Evolutionary conservation across 35 echinoderm and acorn worm species (phyloP).

Genomic region (Apostichopus japonicus): DNA sequence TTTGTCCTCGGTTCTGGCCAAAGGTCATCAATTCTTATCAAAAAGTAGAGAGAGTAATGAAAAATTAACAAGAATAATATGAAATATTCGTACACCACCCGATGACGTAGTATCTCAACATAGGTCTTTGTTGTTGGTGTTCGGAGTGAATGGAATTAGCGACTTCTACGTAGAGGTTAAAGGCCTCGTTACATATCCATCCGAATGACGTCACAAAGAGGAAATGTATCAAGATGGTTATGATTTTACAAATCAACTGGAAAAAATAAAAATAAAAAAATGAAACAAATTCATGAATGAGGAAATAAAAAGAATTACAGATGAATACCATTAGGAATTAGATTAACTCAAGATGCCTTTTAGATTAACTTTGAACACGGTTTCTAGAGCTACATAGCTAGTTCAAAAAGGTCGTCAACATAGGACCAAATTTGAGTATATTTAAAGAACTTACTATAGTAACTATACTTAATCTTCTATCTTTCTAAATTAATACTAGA

Average conservation of each 20-base stretch:
- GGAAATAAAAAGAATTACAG: not conserved
- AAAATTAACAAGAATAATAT: constrained; percentile 3
- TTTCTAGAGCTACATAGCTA: no score
- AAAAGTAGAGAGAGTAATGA: no score
- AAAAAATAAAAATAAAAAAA: not conserved
- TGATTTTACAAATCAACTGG: constrained; percentile 81
- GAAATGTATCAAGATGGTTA: constrained; percentile 83
- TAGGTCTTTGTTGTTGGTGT: constrained; percentile 85
- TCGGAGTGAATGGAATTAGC: constrained; percentile 93
- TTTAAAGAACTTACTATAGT: no score
- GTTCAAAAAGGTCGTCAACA: no score
- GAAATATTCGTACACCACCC: constrained; percentile 80
- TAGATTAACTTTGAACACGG: no score
- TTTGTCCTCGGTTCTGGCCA: no score
- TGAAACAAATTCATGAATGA: not conserved
- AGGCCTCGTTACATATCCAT: constrained; percentile 98
- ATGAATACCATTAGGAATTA: no score
- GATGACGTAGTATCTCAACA: constrained; percentile 96
- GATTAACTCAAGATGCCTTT: no score
- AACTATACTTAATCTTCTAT: no score
- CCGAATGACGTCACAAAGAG: constrained; percentile 79
- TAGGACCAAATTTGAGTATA: no score
- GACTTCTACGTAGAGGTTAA: constrained; percentile 96
- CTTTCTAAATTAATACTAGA: no score
- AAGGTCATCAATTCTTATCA: no score